phyloP scores from a whole-genome alignment of 2,888 invertebrate species.

The Megastigmus dorsalis region DNA sequence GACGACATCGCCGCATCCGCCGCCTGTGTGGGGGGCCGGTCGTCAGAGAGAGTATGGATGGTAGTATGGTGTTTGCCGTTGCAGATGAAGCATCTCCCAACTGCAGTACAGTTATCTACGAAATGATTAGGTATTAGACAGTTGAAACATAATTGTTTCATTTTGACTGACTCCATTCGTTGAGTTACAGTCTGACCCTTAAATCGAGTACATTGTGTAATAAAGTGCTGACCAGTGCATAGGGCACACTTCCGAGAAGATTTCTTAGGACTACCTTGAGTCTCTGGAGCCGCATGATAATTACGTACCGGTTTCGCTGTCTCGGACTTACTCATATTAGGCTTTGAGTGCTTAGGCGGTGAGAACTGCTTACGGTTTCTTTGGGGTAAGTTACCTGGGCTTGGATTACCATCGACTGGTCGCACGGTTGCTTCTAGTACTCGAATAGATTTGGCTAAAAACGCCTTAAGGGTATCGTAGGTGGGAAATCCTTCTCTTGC shows the following conservation, averaged over 20 bases:
- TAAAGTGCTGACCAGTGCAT: not conserved
- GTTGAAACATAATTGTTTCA: constrained; percentile 14
- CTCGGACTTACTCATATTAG: not conserved
- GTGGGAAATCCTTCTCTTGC: not conserved
- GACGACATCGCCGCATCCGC: no score
- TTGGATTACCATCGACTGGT: no score
- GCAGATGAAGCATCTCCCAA: constrained; percentile 13
- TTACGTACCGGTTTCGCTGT: not conserved
- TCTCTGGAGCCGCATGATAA: not conserved
- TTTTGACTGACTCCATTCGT: not conserved
- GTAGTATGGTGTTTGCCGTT: not conserved
- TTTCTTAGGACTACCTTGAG: not conserved
- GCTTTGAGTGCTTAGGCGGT: no score
- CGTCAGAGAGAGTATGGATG: no score
- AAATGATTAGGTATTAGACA: constrained; percentile 15
- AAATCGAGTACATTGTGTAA: not conserved
- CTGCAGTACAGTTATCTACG: not conserved
- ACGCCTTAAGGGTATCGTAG: not conserved
- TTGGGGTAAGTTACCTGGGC: no score
- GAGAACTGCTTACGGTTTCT: not conserved
- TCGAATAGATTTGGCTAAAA: not conserved
- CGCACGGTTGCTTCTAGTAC: not conserved
- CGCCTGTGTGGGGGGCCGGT: no score
- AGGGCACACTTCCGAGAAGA: not conserved
- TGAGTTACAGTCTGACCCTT: not conserved